Conservation (phyloP, 2,888 invertebrate genomes). For the Lottia scabra region DNA sequence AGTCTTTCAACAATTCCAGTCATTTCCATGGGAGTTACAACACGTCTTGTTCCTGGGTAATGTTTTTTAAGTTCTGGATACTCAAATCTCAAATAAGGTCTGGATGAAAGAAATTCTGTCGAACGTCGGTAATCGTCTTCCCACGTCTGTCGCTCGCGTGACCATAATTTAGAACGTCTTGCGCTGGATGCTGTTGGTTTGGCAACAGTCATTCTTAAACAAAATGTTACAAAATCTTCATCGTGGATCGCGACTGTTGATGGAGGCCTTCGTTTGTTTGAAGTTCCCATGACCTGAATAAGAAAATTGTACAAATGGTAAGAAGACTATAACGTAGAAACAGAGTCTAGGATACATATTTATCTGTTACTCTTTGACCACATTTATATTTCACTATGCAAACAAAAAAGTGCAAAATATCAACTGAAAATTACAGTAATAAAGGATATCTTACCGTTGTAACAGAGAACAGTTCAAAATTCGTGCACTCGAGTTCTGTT, state of each 20-base stretch:
- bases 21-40: conserved; percentile 35
- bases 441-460: no score
- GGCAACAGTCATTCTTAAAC: conserved; percentile 7
- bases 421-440: no score
- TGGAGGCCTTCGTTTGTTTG: not conserved
- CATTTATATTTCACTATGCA: no score
- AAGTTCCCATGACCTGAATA: not conserved
- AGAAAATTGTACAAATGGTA: no score
- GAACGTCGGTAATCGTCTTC: conserved; percentile 39
- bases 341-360: no score
- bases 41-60: conserved; percentile 55
- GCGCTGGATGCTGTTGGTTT: conserved; percentile 49
- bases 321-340: no score
- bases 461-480: no score
- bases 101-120: conserved; percentile 37
- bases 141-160: conserved; percentile 46
- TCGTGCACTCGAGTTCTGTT: no score
- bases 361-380: no score
- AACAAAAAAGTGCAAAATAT: no score
- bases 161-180: conserved; percentile 51
- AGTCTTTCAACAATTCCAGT: conserved; percentile 41
- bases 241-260: not conserved
- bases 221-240: not conserved
- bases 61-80: conserved; percentile 50
- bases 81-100: conserved; percentile 43